These are phyloP conservation scores for Cephalotes varians DNA, from an alignment of 2,888 invertebrate species.

Conservation along the genomic window DNA sequence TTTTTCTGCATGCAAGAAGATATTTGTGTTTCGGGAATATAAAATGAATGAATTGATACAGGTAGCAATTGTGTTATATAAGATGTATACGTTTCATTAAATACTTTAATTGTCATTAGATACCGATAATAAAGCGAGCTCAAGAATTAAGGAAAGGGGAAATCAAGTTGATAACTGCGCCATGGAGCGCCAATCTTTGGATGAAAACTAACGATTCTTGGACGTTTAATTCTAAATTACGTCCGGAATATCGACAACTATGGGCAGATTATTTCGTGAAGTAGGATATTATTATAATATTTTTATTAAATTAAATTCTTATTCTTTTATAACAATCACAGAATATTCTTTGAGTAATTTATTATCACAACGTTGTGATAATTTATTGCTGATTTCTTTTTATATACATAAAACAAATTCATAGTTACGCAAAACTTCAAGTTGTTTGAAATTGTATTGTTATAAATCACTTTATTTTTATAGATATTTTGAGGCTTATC, in stretches of 20 bases:
- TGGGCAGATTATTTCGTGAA: conserved; percentile 92
- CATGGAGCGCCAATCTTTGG: conserved; percentile 90
- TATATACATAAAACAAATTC: background rate
- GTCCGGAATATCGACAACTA: conserved; percentile 89
- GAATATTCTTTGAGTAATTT: background rate
- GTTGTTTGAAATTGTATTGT: background rate
- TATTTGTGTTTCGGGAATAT: background rate
- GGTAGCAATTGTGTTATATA: background rate
- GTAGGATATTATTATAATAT: conserved; percentile 1
- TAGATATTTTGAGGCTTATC: conserved; percentile 92
- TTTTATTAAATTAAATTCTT: background rate
- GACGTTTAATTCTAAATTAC: background rate
- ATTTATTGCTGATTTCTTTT: background rate
- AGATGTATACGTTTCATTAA: background rate
- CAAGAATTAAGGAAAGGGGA: conserved; percentile 68
- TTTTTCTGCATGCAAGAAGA: background rate
- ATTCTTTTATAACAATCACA: background rate
- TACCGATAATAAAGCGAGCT: conserved; percentile 24
- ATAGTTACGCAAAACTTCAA: background rate
- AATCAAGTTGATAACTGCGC: conserved; percentile 87
- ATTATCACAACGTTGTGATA: too few relatives aligned
- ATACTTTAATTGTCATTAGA: conserved; percentile 3
- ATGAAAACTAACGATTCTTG: conserved; percentile 89
- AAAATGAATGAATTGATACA: background rate
- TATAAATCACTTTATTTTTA: conserved; percentile 78